These are phyloP conservation scores for Parauchenoglanis punctatus DNA, from an alignment of 2,797 vertebrate genomes.

Conservation along the genomic window DNA sequence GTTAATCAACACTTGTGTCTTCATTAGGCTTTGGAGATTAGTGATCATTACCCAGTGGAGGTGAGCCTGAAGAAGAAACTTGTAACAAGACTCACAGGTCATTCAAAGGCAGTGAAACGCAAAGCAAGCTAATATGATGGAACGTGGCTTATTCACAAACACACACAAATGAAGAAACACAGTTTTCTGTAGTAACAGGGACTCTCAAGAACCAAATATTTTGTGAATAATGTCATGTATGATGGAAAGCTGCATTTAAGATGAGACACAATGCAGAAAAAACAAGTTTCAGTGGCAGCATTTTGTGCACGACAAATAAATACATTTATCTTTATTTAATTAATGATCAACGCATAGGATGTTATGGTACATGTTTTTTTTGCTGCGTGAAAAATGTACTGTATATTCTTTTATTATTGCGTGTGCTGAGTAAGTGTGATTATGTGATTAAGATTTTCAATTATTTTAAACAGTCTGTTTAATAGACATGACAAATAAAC, in stretches of 20 bases:
- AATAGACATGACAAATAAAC: neutral
- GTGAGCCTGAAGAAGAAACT: slow-evolving; percentile 60
- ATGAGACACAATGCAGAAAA: neutral
- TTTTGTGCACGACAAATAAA: neutral
- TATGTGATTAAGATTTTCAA: neutral
- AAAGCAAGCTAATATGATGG: neutral
- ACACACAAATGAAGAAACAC: neutral
- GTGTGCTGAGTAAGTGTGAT: neutral
- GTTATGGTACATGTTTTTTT: neutral
- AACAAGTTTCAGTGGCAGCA: neutral
- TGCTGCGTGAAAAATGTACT: neutral
- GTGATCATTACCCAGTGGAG: slow-evolving; percentile 77
- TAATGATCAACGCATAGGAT: neutral
- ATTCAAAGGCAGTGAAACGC: neutral
- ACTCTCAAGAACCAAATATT: neutral
- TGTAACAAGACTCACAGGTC: neutral
- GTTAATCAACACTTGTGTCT: neutral
- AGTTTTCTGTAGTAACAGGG: neutral
- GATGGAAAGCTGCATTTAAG: neutral
- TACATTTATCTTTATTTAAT: neutral
- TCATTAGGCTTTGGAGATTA: slow-evolving; percentile 65
- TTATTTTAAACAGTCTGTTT: neutral
- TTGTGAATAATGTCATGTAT: neutral
- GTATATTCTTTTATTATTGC: neutral
- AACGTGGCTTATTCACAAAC: neutral